Evolutionary conservation across 2,797 vertebrate species (phyloP).

Genomic region (Anabacerthia variegaticeps): DNA sequence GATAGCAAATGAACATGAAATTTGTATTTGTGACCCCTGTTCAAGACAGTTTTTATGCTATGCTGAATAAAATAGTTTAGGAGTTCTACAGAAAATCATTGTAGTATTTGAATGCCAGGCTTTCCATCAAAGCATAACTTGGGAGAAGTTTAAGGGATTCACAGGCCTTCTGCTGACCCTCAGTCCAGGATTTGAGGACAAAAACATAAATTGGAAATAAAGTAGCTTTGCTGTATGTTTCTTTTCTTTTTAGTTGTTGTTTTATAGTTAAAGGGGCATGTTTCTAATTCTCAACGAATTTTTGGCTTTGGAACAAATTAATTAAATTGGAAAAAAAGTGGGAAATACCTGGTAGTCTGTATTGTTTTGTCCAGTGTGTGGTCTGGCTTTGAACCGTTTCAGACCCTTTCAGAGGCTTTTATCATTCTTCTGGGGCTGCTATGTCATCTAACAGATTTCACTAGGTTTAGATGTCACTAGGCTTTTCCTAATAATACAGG

Average conservation of each 20-base stretch:
- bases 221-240: neutral
- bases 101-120: neutral
- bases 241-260: neutral
- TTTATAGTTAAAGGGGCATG: neutral
- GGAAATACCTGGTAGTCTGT: neutral
- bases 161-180: neutral
- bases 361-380: neutral
- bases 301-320: neutral
- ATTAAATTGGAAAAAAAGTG: neutral
- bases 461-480: neutral
- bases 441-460: neutral
- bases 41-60: neutral
- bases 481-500: neutral
- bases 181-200: neutral
- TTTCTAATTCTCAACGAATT: neutral
- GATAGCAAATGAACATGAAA: neutral
- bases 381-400: constrained; percentile 9
- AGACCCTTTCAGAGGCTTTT: neutral
- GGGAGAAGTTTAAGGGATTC: neutral
- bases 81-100: neutral
- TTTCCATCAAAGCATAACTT: neutral
- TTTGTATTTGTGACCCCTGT: neutral
- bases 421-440: neutral
- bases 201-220: neutral
- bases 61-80: neutral